Base-by-base conservation (phyloP, 2,797 vertebrate species). In the Oreortyx pictus region DNA sequence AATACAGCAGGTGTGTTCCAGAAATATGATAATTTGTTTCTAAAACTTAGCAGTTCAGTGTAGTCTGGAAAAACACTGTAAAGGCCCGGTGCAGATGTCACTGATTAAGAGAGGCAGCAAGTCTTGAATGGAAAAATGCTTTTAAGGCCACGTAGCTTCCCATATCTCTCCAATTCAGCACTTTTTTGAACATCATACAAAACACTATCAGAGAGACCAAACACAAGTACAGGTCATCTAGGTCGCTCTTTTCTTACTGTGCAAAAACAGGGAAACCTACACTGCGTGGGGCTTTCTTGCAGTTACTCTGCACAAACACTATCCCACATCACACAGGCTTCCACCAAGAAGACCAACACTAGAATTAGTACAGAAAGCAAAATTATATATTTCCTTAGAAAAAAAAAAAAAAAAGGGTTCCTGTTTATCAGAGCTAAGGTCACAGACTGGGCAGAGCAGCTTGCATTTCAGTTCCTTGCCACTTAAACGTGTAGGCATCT, bases 371-470 rank as follows among this genome's bases (percentile, higher is more conserved):
- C 0, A 1, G 89, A 80, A 67, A 80, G 25, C 56, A 87, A 88
- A 95, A 93, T 95, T 72, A 56, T 39, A 89, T 71, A 70, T 93
- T 94, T 80, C 72, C 77, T 79, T 71, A 65, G n/a, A 76, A 87
- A 88, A n/a, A 88, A 86, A n/a, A 56, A 8, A 49, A 89, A 93
- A 37, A 41, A 41, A 14, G 35, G 52, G 46, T 88, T 92, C 74
- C 72, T 78, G 64, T 60, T 94, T 93, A 92, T 92, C 71, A 57
- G 80, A 94, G 67, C 6, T 18, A 79, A 79, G 86, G 94, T 96
- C 90, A 83, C 17, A 71, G 78, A 37, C 47, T 66, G 83, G 61
- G 27, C 79, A 92, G 19, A 0, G 0, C 65, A 52, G 44, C 78
- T 88, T 37, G 41, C 60, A 37, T 54, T 80, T 78, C 72, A 62